phyloP scores from a whole-genome alignment of 1,140 invertebrate genomes.

The Daktulosphaira vitifoliae region DNA sequence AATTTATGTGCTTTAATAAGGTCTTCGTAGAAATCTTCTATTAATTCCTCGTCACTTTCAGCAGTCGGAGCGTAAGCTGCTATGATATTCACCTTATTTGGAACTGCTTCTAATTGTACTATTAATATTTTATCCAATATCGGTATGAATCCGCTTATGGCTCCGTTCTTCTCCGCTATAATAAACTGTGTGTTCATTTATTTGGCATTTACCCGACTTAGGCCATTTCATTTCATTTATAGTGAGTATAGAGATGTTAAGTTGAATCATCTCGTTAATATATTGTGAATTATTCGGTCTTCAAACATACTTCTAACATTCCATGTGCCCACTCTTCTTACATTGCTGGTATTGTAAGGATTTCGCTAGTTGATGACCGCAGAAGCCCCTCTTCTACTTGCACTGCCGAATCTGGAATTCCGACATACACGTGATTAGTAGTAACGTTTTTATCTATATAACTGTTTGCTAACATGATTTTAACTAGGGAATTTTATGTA shows the following conservation, averaged over 20 bases:
- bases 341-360: slow-evolving; percentile 3
- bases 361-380: neutral
- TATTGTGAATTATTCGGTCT: slow-evolving; percentile 36
- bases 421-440: neutral
- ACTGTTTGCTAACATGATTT: slow-evolving; percentile 1
- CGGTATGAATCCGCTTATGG: slow-evolving; percentile 1
- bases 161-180: neutral
- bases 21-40: slow-evolving; percentile 38
- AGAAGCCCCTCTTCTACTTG: neutral
- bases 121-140: slow-evolving; percentile 35
- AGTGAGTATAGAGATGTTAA: slow-evolving; percentile 34
- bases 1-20: slow-evolving; percentile 28
- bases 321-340: slow-evolving; percentile 36
- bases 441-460: neutral
- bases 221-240: slow-evolving; percentile 36
- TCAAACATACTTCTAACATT: slow-evolving; percentile 37
- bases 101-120: slow-evolving; percentile 31
- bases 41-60: slow-evolving; percentile 37
- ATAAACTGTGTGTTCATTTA: slow-evolving; percentile 32
- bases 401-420: neutral
- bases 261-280: slow-evolving; percentile 31
- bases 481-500: neutral
- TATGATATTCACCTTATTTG: slow-evolving; percentile 39
- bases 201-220: slow-evolving; percentile 2
- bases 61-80: slow-evolving; percentile 41